Conservation (phyloP, 2,888 invertebrate species). For the Callyntrura sp. region DNA sequence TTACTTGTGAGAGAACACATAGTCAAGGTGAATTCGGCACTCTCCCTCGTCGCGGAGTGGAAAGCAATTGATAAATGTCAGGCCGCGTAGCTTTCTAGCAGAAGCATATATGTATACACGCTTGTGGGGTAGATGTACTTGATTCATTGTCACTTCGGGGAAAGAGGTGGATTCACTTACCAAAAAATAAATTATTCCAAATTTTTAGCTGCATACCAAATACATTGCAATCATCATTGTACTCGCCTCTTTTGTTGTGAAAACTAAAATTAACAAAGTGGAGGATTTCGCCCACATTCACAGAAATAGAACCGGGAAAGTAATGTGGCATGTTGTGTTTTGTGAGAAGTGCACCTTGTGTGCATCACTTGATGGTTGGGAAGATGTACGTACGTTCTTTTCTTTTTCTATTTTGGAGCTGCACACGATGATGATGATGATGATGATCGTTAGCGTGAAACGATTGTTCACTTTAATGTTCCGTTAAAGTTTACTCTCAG, state of each 20-base stretch:
- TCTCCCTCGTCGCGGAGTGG: not conserved
- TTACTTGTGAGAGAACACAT: not conserved
- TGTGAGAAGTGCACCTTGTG: not conserved
- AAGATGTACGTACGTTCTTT: not conserved
- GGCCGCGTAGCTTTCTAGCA: too few relatives aligned
- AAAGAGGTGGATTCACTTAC: slow-evolving; percentile 49
- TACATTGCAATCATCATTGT: not conserved
- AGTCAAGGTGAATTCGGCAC: not conserved
- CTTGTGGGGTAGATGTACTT: not conserved
- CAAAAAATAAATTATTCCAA: slow-evolving; percentile 48
- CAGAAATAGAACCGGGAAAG: slow-evolving; percentile 6
- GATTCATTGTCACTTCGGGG: slow-evolving; percentile 45
- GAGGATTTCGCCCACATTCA: not conserved
- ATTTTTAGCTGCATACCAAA: slow-evolving; percentile 42
- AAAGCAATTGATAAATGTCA: not conserved
- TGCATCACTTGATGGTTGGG: not conserved
- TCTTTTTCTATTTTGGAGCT: slow-evolving; percentile 1
- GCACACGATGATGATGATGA: not conserved
- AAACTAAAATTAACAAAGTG: not conserved
- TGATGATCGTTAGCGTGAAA: not conserved
- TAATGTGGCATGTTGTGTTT: not conserved
- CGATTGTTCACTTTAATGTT: not conserved
- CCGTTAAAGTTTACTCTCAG: not conserved
- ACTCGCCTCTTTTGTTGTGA: slow-evolving; percentile 7
- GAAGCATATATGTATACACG: too few relatives aligned